phyloP scores from a whole-genome alignment of 1,140 invertebrate genomes.

The Drosophila micromelanica region DNA sequence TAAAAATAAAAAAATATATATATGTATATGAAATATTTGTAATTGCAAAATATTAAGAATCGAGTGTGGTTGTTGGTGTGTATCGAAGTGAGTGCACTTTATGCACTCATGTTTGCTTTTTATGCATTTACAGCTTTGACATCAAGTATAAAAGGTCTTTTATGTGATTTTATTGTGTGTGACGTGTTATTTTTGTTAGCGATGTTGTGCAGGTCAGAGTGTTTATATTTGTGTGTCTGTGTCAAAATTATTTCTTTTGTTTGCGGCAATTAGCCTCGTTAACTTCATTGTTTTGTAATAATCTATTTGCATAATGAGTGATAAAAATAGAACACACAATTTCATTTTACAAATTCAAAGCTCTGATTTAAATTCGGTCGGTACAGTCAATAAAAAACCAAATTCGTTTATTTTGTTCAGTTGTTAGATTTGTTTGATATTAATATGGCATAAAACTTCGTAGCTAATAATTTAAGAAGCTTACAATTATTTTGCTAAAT shows the following conservation, averaged over 20 bases:
- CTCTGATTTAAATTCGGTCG: constrained; percentile 22
- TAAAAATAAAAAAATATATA: constrained; percentile 9
- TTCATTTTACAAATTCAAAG: constrained; percentile 26
- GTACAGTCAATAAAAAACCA: not conserved
- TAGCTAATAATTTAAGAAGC: not conserved
- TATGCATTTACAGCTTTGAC: constrained; percentile 35
- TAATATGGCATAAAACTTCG: not conserved
- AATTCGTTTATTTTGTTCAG: not conserved
- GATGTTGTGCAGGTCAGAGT: not conserved
- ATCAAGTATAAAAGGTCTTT: constrained; percentile 65
- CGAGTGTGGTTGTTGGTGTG: constrained; percentile 7
- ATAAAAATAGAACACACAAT: constrained; percentile 19
- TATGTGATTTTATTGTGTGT: constrained; percentile 67
- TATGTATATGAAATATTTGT: not conserved
- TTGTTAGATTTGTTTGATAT: constrained; percentile 1
- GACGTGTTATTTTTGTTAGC: constrained; percentile 6
- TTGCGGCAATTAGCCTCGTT: constrained; percentile 59
- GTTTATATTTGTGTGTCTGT: constrained; percentile 18
- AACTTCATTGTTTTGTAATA: constrained; percentile 49
- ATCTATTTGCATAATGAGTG: constrained; percentile 64
- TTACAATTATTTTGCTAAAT: constrained; percentile 16
- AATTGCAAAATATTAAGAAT: constrained; percentile 5
- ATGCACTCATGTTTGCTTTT: constrained; percentile 14
- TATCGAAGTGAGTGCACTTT: constrained; percentile 49
- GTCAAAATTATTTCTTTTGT: constrained; percentile 48